phyloP scores from a whole-genome alignment of 1,140 invertebrate genomes.

The Heliothis subflexa region DNA sequence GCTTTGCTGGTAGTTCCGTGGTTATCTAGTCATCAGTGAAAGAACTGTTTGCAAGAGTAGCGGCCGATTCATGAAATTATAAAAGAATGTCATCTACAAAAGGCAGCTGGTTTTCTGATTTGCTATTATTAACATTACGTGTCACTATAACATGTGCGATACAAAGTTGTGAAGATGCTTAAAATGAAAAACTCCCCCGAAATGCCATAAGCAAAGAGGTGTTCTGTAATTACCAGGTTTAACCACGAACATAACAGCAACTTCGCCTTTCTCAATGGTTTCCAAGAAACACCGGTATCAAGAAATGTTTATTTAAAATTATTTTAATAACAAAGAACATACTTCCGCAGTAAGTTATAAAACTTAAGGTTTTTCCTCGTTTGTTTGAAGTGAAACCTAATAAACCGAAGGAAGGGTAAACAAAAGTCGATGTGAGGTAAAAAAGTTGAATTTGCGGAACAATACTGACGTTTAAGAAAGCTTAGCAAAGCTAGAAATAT shows the following conservation, averaged over 20 bases:
- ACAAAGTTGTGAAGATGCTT: no score
- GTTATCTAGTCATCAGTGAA: neutral
- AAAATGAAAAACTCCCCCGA: no score
- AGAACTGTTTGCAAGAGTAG: neutral
- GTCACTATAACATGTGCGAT: no score
- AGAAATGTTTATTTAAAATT: neutral
- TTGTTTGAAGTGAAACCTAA: slow-evolving; percentile 12
- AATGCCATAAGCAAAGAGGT: no score
- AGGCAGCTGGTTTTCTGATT: neutral
- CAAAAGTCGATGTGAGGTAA: neutral
- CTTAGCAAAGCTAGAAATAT: neutral
- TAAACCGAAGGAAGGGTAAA: neutral
- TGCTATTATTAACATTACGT: no score
- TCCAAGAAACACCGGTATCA: no score
- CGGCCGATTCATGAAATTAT: neutral
- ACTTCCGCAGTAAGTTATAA: neutral
- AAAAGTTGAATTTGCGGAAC: neutral
- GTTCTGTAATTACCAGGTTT: no score
- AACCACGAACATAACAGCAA: no score
- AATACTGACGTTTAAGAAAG: neutral
- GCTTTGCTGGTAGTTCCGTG: neutral
- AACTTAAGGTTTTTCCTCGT: neutral
- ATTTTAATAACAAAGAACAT: neutral
- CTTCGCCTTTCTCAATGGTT: no score
- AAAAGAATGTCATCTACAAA: neutral